Base-by-base conservation (phyloP, 35 echinoderm and acorn worm species). In the Chiridota heheva region DNA sequence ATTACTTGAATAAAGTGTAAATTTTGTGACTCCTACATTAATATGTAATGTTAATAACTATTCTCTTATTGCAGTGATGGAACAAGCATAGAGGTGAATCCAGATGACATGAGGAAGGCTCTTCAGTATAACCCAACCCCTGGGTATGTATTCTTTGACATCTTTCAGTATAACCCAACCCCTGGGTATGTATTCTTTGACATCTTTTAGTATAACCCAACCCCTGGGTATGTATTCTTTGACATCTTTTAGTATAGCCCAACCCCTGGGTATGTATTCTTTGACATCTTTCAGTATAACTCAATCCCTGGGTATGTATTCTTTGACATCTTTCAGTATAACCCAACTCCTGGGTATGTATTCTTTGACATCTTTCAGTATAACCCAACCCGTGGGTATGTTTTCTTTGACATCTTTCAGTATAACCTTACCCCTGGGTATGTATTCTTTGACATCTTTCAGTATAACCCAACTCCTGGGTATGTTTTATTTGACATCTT, bases 121-220 rank as follows among this genome's bases (percentile, higher is more conserved):
- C 39, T 91, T 24, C 88, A 91, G 62, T 91, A 91, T 70, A 68
- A 66, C 37, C 53, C 82, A 42, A 91, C 88, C 18, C 73, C 81
- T 17, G 88, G 88, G 88, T 91, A 60, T 79, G 88, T 72, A 1
- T 29, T 48, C 6, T 73, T 26, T 6, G 32, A 26, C 22, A 6
- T 17, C 15, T 55, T 15, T 17, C 49, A 55, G 49, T 55, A 24
- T 15, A 17, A 24, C 15, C 24, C 15, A 17, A 17, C 0, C 49
- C 24, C 1, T 55, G 24, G 49, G 15, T 17, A 24, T 55, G 49
- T 15, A 55, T 17, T 55, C 49, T 24, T 17, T 55, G 49, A 17
- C 15, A 17, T 55, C 15, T 55, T 25, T 17, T 1, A 55, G 49
- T 60, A 13, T 30, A 6, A 60, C 32, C 8, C 32, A 27, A 7